phyloP scores from a whole-genome alignment of 2,888 invertebrate species.

The Spodoptera exigua region DNA sequence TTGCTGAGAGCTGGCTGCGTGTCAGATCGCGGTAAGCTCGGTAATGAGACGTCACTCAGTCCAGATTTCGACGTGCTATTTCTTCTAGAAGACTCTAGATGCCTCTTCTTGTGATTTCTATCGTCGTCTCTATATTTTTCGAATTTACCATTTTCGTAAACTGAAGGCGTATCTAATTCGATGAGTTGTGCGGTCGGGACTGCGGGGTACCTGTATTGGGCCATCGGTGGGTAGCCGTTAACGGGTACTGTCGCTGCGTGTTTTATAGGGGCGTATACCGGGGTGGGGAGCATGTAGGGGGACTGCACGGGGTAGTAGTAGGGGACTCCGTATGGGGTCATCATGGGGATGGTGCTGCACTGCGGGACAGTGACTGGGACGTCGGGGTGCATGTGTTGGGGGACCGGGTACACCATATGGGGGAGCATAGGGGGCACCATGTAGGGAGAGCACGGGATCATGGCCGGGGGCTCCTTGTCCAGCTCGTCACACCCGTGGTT shows the following conservation, averaged over 20 bases:
- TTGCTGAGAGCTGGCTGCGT: slow-evolving; percentile 85
- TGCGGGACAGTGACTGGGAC: slow-evolving; percentile 68
- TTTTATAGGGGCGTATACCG: slow-evolving; percentile 83
- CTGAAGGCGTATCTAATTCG: slow-evolving; percentile 89
- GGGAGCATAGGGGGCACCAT: slow-evolving; percentile 59
- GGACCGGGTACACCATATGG: slow-evolving; percentile 72
- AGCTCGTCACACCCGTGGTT: slow-evolving; percentile 65
- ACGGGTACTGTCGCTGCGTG: slow-evolving; percentile 83
- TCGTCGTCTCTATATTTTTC: slow-evolving; percentile 74
- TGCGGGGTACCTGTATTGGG: slow-evolving; percentile 81
- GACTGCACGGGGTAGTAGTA: slow-evolving; percentile 84
- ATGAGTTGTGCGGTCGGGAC: slow-evolving; percentile 92
- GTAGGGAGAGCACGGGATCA: slow-evolving; percentile 63
- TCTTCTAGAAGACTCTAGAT: slow-evolving; percentile 73
- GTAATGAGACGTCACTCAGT: slow-evolving; percentile 80
- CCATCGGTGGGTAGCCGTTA: slow-evolving; percentile 83
- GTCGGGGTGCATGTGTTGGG: slow-evolving; percentile 66
- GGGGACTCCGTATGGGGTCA: slow-evolving; percentile 81
- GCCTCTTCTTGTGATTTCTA: slow-evolving; percentile 69
- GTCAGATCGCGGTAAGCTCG: slow-evolving; percentile 84
- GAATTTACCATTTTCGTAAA: slow-evolving; percentile 81
- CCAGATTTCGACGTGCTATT: slow-evolving; percentile 81
- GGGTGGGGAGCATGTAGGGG: slow-evolving; percentile 85
- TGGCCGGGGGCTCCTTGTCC: slow-evolving; percentile 67
- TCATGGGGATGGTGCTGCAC: slow-evolving; percentile 73